phyloP scores from a whole-genome alignment of 2,113 vertebrate genomes.

The Antechinus stuartii region DNA sequence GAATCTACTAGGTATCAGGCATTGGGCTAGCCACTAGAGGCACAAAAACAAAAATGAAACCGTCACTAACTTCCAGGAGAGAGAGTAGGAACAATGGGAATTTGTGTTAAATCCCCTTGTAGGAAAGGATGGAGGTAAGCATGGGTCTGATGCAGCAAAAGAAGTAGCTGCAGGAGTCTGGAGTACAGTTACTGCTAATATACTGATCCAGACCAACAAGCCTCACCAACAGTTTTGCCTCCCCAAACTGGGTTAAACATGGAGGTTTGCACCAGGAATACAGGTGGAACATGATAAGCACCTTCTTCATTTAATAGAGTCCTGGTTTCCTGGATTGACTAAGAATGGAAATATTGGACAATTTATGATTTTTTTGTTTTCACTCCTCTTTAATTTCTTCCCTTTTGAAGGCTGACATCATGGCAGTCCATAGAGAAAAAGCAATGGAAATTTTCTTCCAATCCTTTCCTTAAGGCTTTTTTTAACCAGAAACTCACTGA shows the following conservation, averaged over 20 bases:
- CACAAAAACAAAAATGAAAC: background rate
- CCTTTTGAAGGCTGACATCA: background rate
- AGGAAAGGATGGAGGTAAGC: background rate
- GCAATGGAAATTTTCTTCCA: background rate
- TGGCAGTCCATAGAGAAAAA: background rate
- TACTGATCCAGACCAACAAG: background rate
- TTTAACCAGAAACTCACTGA: background rate
- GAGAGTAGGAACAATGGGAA: background rate
- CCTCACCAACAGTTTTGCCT: background rate
- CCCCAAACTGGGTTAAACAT: background rate
- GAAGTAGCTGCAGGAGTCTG: background rate
- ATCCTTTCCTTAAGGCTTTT: background rate
- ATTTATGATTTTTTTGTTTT: background rate
- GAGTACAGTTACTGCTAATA: background rate
- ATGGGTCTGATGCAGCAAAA: background rate
- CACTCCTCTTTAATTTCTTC: background rate
- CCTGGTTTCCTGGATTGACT: background rate
- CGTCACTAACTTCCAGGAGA: background rate
- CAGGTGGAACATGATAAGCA: background rate
- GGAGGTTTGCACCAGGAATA: background rate
- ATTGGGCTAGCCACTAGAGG: background rate
- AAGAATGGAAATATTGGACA: background rate
- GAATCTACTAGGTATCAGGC: background rate
- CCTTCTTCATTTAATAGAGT: background rate
- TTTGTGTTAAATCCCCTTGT: background rate